Base-by-base conservation (phyloP, 2,797 vertebrate species). In the Lithobates sylvaticus region DNA sequence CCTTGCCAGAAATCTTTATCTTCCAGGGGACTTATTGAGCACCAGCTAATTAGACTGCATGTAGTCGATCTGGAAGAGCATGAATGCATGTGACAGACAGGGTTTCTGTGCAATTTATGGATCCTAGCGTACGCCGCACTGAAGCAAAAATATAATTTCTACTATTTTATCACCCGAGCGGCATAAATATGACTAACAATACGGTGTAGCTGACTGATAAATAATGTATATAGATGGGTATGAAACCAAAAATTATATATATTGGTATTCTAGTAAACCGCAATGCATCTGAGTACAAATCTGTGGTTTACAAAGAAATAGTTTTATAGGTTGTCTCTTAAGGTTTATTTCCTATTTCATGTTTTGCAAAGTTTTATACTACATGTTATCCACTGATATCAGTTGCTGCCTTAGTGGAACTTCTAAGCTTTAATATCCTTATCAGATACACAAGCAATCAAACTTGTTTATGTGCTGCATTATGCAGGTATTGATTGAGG, bases 1-100 rank as follows among this genome's bases (percentile, higher is more conserved):
- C 70, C 47, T 84, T 87, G 86, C 81, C 86, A 87, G 86, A 76
- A 84, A 87, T 80, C 76, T 69, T 84, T 84, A 87, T 87, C 71
- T 80, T 87, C 72, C 86, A 65, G 39, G 86, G 81, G 76, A 84
- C 58, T 83, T 87, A 74, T 84, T 69, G 81, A 87, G 70, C 42
- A 39, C 29, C 64, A 54, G 69, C 67, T 79, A 86, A 86, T 86
- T 77, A 81, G 77, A 42, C 73, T 72, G 73, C 65, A 71, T 78
- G 36, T 32, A 82, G 69, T 13, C 68, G 72, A 81, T 86, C 50
- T 47, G 58, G 79, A 26, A 47, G 76, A 42, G 67, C 50, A 72
- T 61, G 75, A 36, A 64, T 65, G 73, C 70, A 42, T 36, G 74
- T 76, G 81, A 73, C 54, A 82, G 54, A 76, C 72, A 27, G 23